phyloP scores from a whole-genome alignment of 2,113 vertebrate species.

The Lucifuga dentata region DNA sequence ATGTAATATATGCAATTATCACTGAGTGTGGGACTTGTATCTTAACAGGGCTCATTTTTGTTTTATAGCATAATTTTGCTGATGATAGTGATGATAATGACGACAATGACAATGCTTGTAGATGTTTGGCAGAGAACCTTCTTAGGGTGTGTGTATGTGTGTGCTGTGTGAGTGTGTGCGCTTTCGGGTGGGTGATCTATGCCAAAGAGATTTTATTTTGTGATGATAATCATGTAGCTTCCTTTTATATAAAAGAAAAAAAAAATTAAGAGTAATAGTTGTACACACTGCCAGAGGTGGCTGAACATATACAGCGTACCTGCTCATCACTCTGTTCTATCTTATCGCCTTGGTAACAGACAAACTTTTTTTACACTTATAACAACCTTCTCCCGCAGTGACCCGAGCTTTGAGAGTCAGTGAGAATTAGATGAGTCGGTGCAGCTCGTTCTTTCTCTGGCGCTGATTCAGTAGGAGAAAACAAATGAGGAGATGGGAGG shows the following conservation, averaged over 20 bases:
- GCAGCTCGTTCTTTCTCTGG: not conserved
- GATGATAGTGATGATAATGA: conserved; percentile 69
- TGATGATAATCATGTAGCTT: conserved; percentile 73
- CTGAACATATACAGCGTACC: conserved; percentile 55
- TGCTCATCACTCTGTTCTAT: conserved; percentile 42
- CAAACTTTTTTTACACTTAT: conserved; percentile 49
- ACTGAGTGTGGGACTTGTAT: conserved; percentile 73
- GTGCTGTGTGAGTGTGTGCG: conserved; percentile 36
- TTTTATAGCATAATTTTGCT: conserved; percentile 72
- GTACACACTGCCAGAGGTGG: conserved; percentile 73
- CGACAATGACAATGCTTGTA: conserved; percentile 61
- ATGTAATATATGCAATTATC: conserved; percentile 82
- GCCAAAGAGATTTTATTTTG: conserved; percentile 86
- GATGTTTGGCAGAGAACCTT: conserved; percentile 66
- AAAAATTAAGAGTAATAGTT: conserved; percentile 51
- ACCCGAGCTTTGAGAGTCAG: conserved; percentile 1
- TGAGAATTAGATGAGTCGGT: not conserved
- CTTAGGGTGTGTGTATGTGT: conserved; percentile 59
- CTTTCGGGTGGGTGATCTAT: conserved; percentile 80
- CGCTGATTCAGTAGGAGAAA: conserved; percentile 37
- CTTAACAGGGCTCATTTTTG: conserved; percentile 76
- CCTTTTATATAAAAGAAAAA: conserved; percentile 33
- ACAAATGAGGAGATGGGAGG: conserved; percentile 21
- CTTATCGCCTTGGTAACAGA: conserved; percentile 66
- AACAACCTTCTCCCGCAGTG: conserved; percentile 35